phyloP scores from a whole-genome alignment of 2,113 vertebrate genomes.

The Bostrychus sinensis region DNA sequence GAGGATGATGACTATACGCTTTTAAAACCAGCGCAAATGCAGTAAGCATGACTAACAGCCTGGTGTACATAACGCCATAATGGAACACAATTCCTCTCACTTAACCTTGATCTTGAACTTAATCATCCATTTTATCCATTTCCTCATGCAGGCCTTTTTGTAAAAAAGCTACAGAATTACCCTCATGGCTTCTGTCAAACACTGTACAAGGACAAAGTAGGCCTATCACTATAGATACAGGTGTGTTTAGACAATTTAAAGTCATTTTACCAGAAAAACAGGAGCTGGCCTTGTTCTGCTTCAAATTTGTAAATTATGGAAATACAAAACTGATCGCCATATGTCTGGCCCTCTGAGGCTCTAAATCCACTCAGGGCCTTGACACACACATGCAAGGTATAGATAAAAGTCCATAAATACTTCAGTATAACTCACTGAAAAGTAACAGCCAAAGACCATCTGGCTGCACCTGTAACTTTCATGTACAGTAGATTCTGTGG shows the following conservation, averaged over 20 bases:
- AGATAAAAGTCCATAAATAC: slow-evolving; percentile 30
- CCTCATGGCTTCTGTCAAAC: not conserved
- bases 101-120: slow-evolving; percentile 54
- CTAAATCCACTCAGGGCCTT: slow-evolving; percentile 26
- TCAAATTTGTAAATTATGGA: slow-evolving; percentile 33
- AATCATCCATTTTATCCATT: slow-evolving; percentile 46
- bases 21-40: slow-evolving; percentile 35
- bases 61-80: slow-evolving; percentile 53
- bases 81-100: slow-evolving; percentile 43
- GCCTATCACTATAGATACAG: not conserved
- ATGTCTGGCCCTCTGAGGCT: slow-evolving; percentile 24
- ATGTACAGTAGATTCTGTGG: not conserved
- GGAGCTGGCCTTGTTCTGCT: slow-evolving; percentile 27
- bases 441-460: not conserved
- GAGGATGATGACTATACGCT: slow-evolving; percentile 34
- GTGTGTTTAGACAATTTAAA: slow-evolving; percentile 11
- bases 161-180: slow-evolving; percentile 18
- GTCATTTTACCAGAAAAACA: slow-evolving; percentile 35
- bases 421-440: slow-evolving; percentile 3
- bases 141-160: slow-evolving; percentile 16
- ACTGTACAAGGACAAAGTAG: slow-evolving; percentile 19
- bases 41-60: slow-evolving; percentile 42
- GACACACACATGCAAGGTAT: slow-evolving; percentile 3
- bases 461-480: slow-evolving; percentile 6
- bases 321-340: slow-evolving; percentile 34